Percentiles rank a stretch among this genome's conserved stretches.
Conservation (phyloP, 2,113 vertebrate genomes). For the Perca flavescens region DNA sequence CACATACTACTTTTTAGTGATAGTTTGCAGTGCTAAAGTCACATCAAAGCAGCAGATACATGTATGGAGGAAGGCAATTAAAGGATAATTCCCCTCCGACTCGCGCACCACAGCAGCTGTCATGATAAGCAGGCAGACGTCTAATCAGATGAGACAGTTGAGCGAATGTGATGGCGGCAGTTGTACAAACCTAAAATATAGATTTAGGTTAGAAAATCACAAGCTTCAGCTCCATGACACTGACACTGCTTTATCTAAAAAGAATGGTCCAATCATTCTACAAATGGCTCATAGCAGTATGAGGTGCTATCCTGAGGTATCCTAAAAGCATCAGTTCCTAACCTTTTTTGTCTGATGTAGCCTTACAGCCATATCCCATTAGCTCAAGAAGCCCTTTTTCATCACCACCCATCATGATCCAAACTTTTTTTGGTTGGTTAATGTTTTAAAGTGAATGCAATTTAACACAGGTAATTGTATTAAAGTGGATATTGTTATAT, state of each 20-base stretch:
- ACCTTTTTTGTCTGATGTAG: neutral
- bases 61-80: slow-evolving; percentile 63
- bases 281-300: neutral
- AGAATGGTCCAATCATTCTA: neutral
- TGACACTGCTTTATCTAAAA: neutral
- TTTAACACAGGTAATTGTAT: neutral
- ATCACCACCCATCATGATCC: neutral
- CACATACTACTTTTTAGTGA: slow-evolving; percentile 55
- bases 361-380: neutral
- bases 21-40: slow-evolving; percentile 55
- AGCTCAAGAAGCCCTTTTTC: neutral
- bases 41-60: slow-evolving; percentile 65
- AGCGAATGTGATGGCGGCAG: slow-evolving; percentile 20
- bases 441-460: neutral
- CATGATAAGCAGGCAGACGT: slow-evolving; percentile 50
- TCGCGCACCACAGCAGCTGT: slow-evolving; percentile 48
- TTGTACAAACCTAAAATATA: slow-evolving; percentile 39
- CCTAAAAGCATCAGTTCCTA: neutral
- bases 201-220: slow-evolving; percentile 29
- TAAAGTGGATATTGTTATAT: neutral
- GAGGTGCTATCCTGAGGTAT: neutral
- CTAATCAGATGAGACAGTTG: slow-evolving; percentile 61
- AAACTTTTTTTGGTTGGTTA: neutral
- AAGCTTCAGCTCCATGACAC: neutral
- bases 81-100: slow-evolving; percentile 63